phyloP scores from a whole-genome alignment of 2,113 vertebrate species.

The Mirounga angustirostris region DNA sequence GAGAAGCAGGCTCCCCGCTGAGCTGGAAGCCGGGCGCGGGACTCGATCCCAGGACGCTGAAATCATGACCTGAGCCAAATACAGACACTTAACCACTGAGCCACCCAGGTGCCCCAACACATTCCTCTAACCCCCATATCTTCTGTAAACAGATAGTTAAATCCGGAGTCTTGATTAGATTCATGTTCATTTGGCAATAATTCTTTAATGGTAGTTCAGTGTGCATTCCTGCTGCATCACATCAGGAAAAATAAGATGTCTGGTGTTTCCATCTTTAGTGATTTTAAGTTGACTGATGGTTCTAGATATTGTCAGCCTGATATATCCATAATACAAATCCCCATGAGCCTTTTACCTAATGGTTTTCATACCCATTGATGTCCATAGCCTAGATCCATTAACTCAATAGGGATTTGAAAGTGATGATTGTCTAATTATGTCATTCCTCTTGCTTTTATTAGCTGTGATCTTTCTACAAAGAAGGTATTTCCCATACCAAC shows the following conservation, averaged over 20 bases:
- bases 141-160: neutral
- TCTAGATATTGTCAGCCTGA: neutral
- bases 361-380: neutral
- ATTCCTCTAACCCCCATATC: neutral
- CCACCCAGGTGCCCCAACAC: neutral
- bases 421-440: neutral
- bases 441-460: neutral
- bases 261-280: neutral
- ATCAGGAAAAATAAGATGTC: neutral
- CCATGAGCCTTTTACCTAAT: neutral
- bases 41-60: neutral
- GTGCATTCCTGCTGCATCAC: neutral
- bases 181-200: neutral
- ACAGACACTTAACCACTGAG: neutral
- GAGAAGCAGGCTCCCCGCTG: neutral
- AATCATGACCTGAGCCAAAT: neutral
- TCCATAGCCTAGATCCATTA: neutral
- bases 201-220: neutral
- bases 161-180: neutral
- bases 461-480: neutral
- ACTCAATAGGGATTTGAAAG: neutral
- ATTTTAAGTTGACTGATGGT: neutral
- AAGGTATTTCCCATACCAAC: neutral
- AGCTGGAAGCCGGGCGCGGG: accelerated
- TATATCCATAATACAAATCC: neutral